Base-by-base conservation (phyloP, 2,113 vertebrate species). In the Tyrannus savana region DNA sequence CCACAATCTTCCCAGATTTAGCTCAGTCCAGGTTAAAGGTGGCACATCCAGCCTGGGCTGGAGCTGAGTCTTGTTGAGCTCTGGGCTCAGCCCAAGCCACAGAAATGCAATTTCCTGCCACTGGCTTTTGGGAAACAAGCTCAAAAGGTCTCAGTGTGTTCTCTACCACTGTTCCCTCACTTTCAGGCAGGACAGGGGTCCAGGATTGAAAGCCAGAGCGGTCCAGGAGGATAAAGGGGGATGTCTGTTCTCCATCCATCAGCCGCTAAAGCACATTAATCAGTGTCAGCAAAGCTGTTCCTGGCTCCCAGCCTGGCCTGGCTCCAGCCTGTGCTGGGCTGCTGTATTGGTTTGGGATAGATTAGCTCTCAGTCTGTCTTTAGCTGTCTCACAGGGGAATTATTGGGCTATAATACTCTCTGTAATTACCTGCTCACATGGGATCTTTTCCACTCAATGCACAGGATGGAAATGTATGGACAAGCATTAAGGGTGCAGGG, bases 321-420 rank as follows among this genome's bases (percentile, higher is more conserved):
- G 46, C 39, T 63, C 93, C 96, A 92, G 95, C 30, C n/a, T 47
- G 41, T 10, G 83, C 92, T 81, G 87, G 78, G 55, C 90, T 47
- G 80, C 55, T 58, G 35, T 88, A 84, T 93, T 96, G 94, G 88
- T 81, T 64, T 53, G 68, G 94, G 94, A 92, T 87, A 85, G 93
- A 96, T 94, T 25, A 95, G 94, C 84, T 79, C 87, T 59, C 87
- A 7, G 73, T 75, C 74, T 79, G 89, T 37, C 91, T 59, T 10
- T 5, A 33, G 86, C 89, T 95, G 94, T 68, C 92, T 74, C 14
- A 9, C 62, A 28, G 82, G 90, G 96, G 86, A 95, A 79, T 95
- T 92, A 92, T 78, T 71, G 84, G 3, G 10, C 94, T 82, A 89
- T 90, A 94, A 94, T 53, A 59, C 73, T 31, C 74, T 39, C 93